Base-by-base conservation (phyloP, 2,797 vertebrate genomes). In the Natrix natrix region DNA sequence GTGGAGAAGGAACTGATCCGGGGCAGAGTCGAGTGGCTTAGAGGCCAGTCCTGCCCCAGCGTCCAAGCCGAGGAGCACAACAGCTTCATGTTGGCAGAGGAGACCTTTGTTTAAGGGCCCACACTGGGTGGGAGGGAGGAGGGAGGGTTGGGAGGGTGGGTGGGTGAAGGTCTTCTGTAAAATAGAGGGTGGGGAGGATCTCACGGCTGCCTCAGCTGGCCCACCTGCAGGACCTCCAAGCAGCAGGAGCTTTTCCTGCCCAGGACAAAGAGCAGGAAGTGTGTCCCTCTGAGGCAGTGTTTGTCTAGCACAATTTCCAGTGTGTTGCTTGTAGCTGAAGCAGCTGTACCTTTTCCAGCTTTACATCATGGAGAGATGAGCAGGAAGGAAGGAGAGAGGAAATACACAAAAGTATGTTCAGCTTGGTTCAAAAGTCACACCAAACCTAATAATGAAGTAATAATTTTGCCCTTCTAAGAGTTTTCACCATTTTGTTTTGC, bases 41-140 rank as follows among this genome's bases (percentile, higher is more conserved):
- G 83, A 87, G 95, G 88, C 56, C 96, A 93, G 91, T 93, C 94
- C 0, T 78, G 8, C 54, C 90, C 94, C 43, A 94, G 93, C 5
- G 24, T 55, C 16, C 52, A 91, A 0, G 0, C 92, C 12, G 96
- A 97, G 66, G 95, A 96, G 43, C 1, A 0, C 8, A 94, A 95
- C 4, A 54, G 93, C 1, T 86, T 86, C 0, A 83, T 88, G 0
- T 92, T 96, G 28, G 94, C 96, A 1, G 96, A 97, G 94, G 97
- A 98, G 92, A 97, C 96, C 0, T 97, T 97, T 94, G 97, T 97
- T 43, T 98, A 96, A 94, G 43, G 78, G 66, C 17, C 26, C 32
- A 48, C 54, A 1, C 14, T 57, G 26, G 10, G 43, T 8, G 5
- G 11, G 7, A 78, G 83, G 10, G 7, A 14, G 20, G 86, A 83